Conservation (phyloP, 2,888 invertebrate species). For the Cephus runcator region DNA sequence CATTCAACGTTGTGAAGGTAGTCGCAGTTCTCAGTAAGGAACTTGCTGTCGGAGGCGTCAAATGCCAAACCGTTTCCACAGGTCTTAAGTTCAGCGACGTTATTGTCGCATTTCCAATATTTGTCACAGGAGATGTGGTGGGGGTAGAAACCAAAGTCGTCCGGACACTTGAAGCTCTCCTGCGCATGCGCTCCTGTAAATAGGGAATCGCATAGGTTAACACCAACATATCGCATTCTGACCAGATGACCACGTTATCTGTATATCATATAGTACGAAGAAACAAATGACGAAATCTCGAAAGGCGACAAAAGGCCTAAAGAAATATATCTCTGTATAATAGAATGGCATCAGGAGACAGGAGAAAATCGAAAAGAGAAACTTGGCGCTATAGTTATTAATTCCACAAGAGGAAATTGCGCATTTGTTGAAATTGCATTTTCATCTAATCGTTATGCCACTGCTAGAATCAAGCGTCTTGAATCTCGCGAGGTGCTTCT, state of each 20-base stretch:
- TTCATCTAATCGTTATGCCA: neutral
- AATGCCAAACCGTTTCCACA: constrained; percentile 95
- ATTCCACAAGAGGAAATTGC: neutral
- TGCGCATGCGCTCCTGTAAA: constrained; percentile 70
- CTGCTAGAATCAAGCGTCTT: neutral
- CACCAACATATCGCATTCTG: neutral
- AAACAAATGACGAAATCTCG: neutral
- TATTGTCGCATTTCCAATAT: constrained; percentile 95
- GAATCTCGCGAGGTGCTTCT: neutral
- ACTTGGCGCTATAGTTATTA: neutral
- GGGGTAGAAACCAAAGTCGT: constrained; percentile 94
- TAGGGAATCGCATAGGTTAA: neutral
- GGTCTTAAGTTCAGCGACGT: constrained; percentile 87
- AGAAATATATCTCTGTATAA: neutral
- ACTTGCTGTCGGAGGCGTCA: constrained; percentile 89
- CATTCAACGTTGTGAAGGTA: constrained; percentile 95
- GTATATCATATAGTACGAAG: neutral
- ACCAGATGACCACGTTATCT: neutral
- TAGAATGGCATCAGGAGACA: neutral
- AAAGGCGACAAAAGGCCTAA: neutral
- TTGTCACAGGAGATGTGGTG: constrained; percentile 91
- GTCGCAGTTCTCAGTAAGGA: constrained; percentile 93
- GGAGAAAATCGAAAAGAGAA: neutral
- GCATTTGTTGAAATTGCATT: neutral
- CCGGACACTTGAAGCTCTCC: constrained; percentile 91